Base-by-base conservation (phyloP, 2,888 invertebrate genomes). In the Flexamia atlantica region DNA sequence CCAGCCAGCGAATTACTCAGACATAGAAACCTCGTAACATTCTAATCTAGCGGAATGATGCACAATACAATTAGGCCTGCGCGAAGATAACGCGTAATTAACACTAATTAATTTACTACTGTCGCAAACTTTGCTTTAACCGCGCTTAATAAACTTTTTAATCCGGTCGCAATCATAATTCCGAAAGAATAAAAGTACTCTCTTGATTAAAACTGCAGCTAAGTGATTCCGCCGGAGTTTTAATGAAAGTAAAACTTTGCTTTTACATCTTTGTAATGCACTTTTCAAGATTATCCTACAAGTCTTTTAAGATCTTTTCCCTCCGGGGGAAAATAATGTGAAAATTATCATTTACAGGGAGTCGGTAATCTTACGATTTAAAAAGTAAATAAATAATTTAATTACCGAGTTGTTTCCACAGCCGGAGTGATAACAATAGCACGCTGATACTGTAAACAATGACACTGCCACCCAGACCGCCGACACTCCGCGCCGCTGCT, bases 21-120 rank as follows among this genome's bases (percentile, higher is more conserved):
- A 23, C 23, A 30, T 64, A 64, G 64, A 17, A 64, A 14, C 28
- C 12, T 64, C 64, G 64, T 64, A 64, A 64, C 64, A 30, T 64
- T 64, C 64, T 30, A 64, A 64, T 64, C 64, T 64, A 28, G 64
- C 64, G 25, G 64, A 64, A 64, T 64, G 64, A 64, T 64, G 64
- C 30, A 64, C 64, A 64, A 23, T 40, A 70, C 70, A 70, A 70
- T 70, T 70, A 70, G 40, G 70, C 23, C 36, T 40, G 70, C 70
- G 72, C 72, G 9, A 72, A 76, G 74, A 76, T 76, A 76, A 76
- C 74, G 17, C 40, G 20, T 28, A 76, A 76, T 76, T 76, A 76
- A 46, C 74, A 76, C 74, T 76, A 76, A 76, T 76, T 76, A 76
- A 76, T 46, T 76, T 76, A 76, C 74, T 72, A 12, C 72, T 76